Percentiles rank a stretch among this genome's conserved stretches.
These are phyloP conservation scores for Labeo rohita DNA, from an alignment of 2,113 vertebrate genomes.

Conservation along the genomic window DNA sequence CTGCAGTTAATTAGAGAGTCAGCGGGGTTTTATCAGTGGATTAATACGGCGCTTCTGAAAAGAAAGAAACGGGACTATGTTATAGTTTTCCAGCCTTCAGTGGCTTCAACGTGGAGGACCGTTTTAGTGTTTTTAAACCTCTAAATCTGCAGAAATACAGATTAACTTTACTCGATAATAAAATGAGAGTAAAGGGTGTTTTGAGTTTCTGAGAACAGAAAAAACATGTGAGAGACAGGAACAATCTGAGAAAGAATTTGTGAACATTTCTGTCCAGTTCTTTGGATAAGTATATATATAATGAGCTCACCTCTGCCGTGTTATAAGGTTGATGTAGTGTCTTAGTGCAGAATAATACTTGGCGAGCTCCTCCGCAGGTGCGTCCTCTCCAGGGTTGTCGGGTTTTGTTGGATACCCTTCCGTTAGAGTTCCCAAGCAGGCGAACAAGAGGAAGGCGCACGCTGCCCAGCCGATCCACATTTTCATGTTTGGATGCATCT, in stretches of 20 bases:
- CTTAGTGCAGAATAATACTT: slow-evolving; percentile 97
- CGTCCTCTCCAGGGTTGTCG: slow-evolving; percentile 92
- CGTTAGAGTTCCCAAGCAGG: slow-evolving; percentile 86
- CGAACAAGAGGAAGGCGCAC: slow-evolving; percentile 85
- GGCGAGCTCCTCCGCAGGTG: slow-evolving; percentile 93
- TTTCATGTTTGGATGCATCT: slow-evolving; percentile 88
- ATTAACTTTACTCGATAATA: not conserved
- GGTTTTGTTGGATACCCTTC: slow-evolving; percentile 95
- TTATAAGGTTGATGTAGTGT: slow-evolving; percentile 99
- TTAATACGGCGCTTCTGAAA: slow-evolving; percentile 43
- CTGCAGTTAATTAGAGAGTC: slow-evolving; percentile 47
- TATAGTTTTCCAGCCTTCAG: slow-evolving; percentile 15
- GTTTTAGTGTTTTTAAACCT: not conserved
- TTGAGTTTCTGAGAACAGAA: not conserved
- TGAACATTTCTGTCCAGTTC: not conserved
- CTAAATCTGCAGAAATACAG: not conserved
- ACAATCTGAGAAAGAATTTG: not conserved
- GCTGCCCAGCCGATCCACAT: slow-evolving; percentile 85
- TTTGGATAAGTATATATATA: not conserved
- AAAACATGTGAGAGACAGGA: not conserved
- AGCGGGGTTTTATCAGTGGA: slow-evolving; percentile 39
- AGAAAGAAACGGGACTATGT: slow-evolving; percentile 25
- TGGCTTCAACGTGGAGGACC: not conserved
- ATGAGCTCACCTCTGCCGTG: slow-evolving; percentile 88
- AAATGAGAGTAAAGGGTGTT: not conserved